phyloP scores from a whole-genome alignment of 2,797 vertebrate genomes.

The Mormyrops boulengeri region DNA sequence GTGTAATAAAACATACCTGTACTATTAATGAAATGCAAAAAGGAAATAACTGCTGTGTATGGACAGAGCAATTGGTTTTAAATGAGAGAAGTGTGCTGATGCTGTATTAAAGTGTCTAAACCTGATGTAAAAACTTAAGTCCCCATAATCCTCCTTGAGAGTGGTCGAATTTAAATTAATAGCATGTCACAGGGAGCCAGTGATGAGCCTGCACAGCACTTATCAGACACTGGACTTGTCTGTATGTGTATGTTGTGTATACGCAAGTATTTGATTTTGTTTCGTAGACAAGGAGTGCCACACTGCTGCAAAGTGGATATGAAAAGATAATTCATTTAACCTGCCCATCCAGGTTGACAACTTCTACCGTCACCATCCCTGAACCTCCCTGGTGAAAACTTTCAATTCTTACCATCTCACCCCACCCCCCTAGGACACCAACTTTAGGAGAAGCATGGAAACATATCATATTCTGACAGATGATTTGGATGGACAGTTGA shows the following conservation, averaged over 20 bases:
- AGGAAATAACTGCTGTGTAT: neutral
- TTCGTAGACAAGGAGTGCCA: neutral
- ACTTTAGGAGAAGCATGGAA: neutral
- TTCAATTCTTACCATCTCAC: neutral
- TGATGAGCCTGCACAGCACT: neutral
- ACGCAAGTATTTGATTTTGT: neutral
- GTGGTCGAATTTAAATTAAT: neutral
- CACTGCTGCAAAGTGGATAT: neutral
- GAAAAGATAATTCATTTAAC: neutral
- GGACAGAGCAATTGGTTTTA: neutral
- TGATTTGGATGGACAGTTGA: neutral
- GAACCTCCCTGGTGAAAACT: neutral
- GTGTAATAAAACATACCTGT: neutral
- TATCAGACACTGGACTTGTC: neutral
- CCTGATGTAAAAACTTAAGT: neutral
- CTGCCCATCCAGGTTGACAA: neutral
- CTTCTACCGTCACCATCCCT: neutral
- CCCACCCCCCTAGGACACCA: neutral
- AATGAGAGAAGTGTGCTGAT: neutral
- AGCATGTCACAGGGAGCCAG: neutral
- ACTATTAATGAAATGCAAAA: neutral
- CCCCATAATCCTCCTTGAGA: neutral
- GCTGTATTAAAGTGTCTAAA: neutral
- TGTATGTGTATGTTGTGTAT: neutral
- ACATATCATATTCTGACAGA: neutral